Conservation (phyloP, 2,888 invertebrate genomes). For the Coleophora flavipennella region DNA sequence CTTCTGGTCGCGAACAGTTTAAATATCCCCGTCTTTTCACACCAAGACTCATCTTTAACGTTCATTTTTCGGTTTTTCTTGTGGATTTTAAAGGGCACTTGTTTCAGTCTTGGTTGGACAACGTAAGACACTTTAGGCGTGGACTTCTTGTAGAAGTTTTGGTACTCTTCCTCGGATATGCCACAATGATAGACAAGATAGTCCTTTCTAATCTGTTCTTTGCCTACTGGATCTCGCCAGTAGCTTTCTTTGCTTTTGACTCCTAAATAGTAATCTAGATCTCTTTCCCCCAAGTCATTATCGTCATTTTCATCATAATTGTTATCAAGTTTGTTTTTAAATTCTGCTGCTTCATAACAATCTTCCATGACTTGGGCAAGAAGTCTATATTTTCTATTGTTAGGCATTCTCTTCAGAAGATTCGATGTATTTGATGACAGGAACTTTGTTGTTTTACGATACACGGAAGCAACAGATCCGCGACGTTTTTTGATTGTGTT, state of each 20-base stretch:
- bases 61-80: constrained; percentile 34
- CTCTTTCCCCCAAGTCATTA: constrained; percentile 47
- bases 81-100: constrained; percentile 63
- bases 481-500: constrained; percentile 44
- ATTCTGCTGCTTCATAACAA: constrained; percentile 18
- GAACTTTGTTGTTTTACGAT: constrained; percentile 59
- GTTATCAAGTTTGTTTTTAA: constrained; percentile 14
- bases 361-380: constrained; percentile 37
- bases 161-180: constrained; percentile 53
- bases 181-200: constrained; percentile 59
- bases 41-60: constrained; percentile 50
- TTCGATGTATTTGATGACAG: constrained; percentile 46
- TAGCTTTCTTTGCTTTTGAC: constrained; percentile 50
- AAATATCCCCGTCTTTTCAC: constrained; percentile 50
- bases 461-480: constrained; percentile 58
- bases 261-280: constrained; percentile 58
- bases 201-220: constrained; percentile 57
- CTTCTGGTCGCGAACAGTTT: constrained; percentile 48
- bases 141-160: constrained; percentile 37
- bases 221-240: constrained; percentile 55
- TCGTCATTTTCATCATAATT: constrained; percentile 26
- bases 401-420: constrained; percentile 49
- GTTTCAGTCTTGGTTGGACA: constrained; percentile 44
- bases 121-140: constrained; percentile 29
- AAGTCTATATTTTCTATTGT: constrained; percentile 37